Evolutionary conservation across 2,113 vertebrate species (phyloP).

Genomic region (Meles meles): DNA sequence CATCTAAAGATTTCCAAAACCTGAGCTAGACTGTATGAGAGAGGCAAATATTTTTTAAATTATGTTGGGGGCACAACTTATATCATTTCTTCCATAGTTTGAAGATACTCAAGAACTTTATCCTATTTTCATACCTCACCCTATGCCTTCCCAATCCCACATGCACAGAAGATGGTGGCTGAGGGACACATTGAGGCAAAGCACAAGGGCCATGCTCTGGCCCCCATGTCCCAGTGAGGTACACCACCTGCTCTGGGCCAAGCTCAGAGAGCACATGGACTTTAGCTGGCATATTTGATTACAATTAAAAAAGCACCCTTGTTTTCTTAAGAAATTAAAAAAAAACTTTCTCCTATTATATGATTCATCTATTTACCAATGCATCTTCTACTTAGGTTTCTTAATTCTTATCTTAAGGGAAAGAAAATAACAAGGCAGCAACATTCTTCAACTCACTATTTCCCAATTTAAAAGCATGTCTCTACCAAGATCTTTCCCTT

Average conservation of each 20-base stretch:
- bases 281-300: not conserved
- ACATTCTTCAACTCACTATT: not conserved
- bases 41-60: not conserved
- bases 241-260: not conserved
- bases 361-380: not conserved
- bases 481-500: not conserved
- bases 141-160: not conserved
- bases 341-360: not conserved
- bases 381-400: not conserved
- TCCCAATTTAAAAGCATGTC: not conserved
- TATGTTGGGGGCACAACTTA: not conserved
- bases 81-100: not conserved
- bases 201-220: not conserved
- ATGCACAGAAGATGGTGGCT: not conserved
- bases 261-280: not conserved
- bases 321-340: not conserved
- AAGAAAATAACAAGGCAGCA: not conserved
- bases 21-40: not conserved
- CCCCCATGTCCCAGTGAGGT: not conserved
- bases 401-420: not conserved
- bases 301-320: not conserved
- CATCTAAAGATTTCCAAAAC: not conserved
- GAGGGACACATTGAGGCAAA: not conserved
- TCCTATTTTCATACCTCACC: not conserved
- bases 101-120: not conserved